These are phyloP conservation scores for Piliocolobus tephrosceles DNA, from an alignment of 2,113 vertebrate species.

Conservation along the genomic window DNA sequence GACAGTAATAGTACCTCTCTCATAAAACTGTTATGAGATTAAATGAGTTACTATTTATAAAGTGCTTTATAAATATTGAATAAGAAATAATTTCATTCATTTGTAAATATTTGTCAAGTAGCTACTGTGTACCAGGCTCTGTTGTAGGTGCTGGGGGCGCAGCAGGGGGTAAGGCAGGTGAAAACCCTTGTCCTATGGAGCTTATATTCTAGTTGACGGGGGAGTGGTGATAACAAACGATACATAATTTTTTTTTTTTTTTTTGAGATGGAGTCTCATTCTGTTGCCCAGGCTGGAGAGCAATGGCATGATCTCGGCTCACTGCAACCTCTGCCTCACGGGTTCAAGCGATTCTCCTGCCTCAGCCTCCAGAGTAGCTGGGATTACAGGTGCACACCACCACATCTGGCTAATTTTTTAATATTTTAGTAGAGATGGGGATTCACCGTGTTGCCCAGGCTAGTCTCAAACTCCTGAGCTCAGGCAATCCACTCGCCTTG, in stretches of 20 bases:
- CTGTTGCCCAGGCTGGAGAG: too few species aligned
- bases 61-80: slow-evolving; percentile 1
- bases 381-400: too few species aligned
- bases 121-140: background rate
- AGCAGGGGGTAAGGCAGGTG: background rate
- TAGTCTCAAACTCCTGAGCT: too few species aligned
- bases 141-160: background rate
- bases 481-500: too few species aligned
- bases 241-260: background rate
- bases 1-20: background rate
- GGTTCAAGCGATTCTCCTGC: too few species aligned
- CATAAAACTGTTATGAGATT: background rate
- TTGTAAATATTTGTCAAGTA: background rate
- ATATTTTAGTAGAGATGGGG: too few species aligned
- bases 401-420: too few species aligned
- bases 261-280: too few species aligned
- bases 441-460: too few species aligned
- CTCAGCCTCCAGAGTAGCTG: too few species aligned
- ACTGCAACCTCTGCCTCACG: too few species aligned
- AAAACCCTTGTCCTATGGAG: background rate
- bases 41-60: slow-evolving; percentile 15
- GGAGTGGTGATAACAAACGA: background rate
- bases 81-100: background rate
- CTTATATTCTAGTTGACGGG: background rate
- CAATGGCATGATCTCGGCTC: too few species aligned